Conservation (phyloP, 2,113 vertebrate species). For the Damaliscus lunatus region DNA sequence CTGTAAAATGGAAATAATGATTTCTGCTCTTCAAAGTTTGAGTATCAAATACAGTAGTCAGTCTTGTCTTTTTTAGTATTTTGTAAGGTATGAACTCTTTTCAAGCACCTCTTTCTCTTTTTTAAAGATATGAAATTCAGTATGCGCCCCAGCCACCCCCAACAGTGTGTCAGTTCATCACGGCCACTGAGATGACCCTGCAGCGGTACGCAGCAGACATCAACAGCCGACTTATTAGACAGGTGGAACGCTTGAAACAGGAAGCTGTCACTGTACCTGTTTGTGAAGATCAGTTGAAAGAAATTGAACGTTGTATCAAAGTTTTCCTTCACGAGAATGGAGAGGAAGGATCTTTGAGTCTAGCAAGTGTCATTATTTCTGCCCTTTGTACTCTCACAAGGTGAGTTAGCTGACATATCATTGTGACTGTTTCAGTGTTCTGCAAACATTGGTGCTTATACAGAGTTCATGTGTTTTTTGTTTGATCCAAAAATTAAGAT, state of each 20-base stretch:
- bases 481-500: not conserved
- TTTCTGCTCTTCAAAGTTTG: not conserved
- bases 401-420: constrained; percentile 76
- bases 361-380: constrained; percentile 94
- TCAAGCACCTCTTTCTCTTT: not conserved
- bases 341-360: constrained; percentile 91
- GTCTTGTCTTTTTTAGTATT: not conserved
- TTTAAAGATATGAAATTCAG: constrained; percentile 90
- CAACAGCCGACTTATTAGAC: constrained; percentile 89
- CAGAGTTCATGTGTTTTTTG: not conserved
- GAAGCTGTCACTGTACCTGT: constrained; percentile 89
- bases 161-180: constrained; percentile 89
- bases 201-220: constrained; percentile 93
- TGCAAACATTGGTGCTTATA: not conserved
- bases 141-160: constrained; percentile 91
- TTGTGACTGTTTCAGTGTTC: not conserved
- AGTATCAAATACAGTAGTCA: not conserved
- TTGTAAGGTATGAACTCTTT: not conserved
- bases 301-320: constrained; percentile 96
- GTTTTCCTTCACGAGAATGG: constrained; percentile 95
- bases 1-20: not conserved
- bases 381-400: constrained; percentile 94
- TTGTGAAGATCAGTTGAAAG: constrained; percentile 96
- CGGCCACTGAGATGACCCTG: constrained; percentile 90
- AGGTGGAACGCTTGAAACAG: constrained; percentile 93